Conservation (phyloP, 23 tunicate species). For the Halocynthia aurantium region DNA sequence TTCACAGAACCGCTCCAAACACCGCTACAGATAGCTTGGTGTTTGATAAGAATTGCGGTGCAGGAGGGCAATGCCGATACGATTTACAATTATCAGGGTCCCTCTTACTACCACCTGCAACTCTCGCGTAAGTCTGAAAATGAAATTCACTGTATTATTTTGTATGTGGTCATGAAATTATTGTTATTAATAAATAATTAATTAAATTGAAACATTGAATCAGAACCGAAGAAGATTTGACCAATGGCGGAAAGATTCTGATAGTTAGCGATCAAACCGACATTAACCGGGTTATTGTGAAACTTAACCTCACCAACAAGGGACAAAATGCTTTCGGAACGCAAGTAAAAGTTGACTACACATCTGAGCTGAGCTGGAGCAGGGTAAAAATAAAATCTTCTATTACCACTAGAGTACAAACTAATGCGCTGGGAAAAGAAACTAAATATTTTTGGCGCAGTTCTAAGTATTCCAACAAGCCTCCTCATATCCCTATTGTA, state of each 20-base stretch:
- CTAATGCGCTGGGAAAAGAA: background rate
- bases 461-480: too few species aligned
- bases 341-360: constrained; percentile 34
- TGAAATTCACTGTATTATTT: too few species aligned
- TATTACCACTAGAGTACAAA: background rate
- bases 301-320: constrained; percentile 39
- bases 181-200: too few species aligned
- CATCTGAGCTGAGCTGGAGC: constrained; percentile 40
- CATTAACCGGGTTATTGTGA: constrained; percentile 19
- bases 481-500: too few species aligned
- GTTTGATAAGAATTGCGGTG: constrained; percentile 48
- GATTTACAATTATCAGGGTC: constrained; percentile 20
- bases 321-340: constrained; percentile 85
- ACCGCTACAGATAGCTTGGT: background rate
- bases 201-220: too few species aligned
- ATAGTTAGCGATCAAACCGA: constrained; percentile 36
- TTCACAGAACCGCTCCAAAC: constrained; percentile 30
- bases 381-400: constrained; percentile 25
- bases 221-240: constrained; percentile 15
- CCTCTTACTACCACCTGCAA: constrained; percentile 16
- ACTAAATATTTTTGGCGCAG: too few species aligned
- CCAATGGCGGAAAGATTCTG: constrained; percentile 26
- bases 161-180: too few species aligned
- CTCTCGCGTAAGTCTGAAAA: background rate
- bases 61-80: constrained; percentile 34